phyloP scores from a whole-genome alignment of 2,113 vertebrate genomes.

The Gopherus flavomarginatus region DNA sequence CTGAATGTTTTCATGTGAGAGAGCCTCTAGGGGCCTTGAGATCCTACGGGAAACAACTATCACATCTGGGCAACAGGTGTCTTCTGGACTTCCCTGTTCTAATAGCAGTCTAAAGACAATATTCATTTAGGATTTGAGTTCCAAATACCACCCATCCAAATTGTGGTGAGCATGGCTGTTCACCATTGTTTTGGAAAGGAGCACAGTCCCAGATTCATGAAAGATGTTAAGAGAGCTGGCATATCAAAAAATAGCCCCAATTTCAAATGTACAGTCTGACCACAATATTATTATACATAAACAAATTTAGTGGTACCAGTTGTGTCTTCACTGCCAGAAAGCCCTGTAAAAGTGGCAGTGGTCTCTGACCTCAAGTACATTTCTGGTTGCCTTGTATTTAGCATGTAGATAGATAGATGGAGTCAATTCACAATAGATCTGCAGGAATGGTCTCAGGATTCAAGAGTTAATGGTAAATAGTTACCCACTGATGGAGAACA shows the following conservation, averaged over 20 bases:
- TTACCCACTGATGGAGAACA: not conserved
- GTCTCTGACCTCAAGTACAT: not conserved
- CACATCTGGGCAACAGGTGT: not conserved
- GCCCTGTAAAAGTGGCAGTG: not conserved
- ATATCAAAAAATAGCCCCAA: not conserved
- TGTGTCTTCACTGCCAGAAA: not conserved
- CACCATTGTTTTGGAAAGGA: not conserved
- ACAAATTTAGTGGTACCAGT: not conserved
- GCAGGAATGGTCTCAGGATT: not conserved
- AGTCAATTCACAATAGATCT: not conserved
- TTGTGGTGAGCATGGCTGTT: not conserved
- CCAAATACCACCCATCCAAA: not conserved
- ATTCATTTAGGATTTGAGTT: not conserved
- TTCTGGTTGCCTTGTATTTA: not conserved
- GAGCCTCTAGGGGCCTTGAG: not conserved
- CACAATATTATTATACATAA: not conserved
- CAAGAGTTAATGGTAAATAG: not conserved
- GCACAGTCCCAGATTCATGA: not conserved
- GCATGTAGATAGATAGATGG: not conserved
- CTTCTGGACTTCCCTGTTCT: not conserved
- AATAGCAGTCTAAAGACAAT: not conserved
- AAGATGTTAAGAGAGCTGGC: not conserved
- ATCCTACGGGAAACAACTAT: not conserved
- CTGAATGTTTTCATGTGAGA: not conserved
- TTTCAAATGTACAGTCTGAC: not conserved